phyloP scores from a whole-genome alignment of 2,888 invertebrate genomes.

The Oxyteleia sp. region DNA sequence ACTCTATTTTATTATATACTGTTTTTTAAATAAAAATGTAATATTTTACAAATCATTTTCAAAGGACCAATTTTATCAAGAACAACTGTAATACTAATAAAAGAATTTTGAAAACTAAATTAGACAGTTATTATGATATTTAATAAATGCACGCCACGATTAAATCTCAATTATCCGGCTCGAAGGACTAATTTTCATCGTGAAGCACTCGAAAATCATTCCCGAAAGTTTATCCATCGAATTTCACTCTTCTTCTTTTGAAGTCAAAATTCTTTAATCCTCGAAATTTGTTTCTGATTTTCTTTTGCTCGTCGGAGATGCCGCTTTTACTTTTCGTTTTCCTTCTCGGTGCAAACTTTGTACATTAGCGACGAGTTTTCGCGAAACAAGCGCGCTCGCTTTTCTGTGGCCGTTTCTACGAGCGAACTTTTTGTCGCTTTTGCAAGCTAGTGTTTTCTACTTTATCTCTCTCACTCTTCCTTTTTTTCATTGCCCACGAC shows the following conservation, averaged over 20 bases:
- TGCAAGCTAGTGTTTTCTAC: slow-evolving; percentile 16
- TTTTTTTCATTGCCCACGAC: slow-evolving; percentile 20
- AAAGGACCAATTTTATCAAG: too few relatives aligned
- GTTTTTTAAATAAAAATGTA: too few relatives aligned
- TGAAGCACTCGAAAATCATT: background rate
- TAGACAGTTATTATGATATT: too few relatives aligned
- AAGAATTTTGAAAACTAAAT: too few relatives aligned
- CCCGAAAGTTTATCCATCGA: background rate
- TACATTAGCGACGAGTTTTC: slow-evolving; percentile 57
- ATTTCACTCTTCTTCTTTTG: background rate
- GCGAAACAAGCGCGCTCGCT: slow-evolving; percentile 41
- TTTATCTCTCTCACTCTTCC: background rate
- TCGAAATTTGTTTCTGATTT: slow-evolving; percentile 11
- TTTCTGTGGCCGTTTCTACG: slow-evolving; percentile 46
- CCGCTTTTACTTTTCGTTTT: slow-evolving; percentile 47
- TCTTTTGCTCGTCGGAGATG: slow-evolving; percentile 18
- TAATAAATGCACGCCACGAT: too few relatives aligned
- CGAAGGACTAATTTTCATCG: background rate
- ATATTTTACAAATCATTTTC: too few relatives aligned
- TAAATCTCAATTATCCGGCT: background rate
- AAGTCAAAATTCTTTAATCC: slow-evolving; percentile 17
- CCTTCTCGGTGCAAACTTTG: slow-evolving; percentile 43
- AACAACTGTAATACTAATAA: too few relatives aligned
- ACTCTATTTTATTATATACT: too few relatives aligned
- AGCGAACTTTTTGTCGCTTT: slow-evolving; percentile 30